These are phyloP conservation scores for Vulpes vulpes DNA, from an alignment of 2,113 vertebrate species.

Conservation along the genomic window DNA sequence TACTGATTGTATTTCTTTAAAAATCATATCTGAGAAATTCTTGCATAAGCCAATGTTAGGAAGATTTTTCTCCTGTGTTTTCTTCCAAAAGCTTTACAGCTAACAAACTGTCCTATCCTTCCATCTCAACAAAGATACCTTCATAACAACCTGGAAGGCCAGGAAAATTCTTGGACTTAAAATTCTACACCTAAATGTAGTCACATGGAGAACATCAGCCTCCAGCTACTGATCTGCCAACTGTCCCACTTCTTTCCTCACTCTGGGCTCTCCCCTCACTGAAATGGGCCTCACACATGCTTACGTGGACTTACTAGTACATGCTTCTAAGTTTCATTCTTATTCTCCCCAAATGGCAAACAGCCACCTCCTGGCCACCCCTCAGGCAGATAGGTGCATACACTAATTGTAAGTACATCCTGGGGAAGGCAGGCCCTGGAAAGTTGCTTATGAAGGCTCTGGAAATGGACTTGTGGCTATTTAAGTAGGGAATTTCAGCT, in stretches of 20 bases:
- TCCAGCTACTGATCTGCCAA: not conserved
- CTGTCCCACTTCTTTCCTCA: not conserved
- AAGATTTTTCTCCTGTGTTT: not conserved
- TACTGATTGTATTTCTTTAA: not conserved
- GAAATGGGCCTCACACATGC: not conserved
- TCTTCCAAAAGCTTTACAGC: not conserved
- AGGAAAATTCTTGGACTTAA: not conserved
- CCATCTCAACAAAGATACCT: not conserved
- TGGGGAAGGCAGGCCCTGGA: not conserved
- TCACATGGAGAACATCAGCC: not conserved
- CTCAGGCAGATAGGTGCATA: not conserved
- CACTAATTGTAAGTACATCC: not conserved
- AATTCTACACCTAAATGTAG: not conserved
- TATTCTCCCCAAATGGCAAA: not conserved
- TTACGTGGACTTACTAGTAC: not conserved
- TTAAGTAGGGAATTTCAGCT: not conserved
- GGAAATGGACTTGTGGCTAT: not conserved
- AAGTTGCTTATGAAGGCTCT: not conserved
- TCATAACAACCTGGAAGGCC: not conserved
- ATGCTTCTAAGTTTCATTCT: not conserved
- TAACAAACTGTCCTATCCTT: not conserved
- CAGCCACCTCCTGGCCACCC: not conserved
- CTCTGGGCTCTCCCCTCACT: not conserved
- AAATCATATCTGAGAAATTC: not conserved
- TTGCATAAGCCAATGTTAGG: not conserved